Base-by-base conservation (phyloP, 1,140 invertebrate species). In the Glossosoma conforme region DNA sequence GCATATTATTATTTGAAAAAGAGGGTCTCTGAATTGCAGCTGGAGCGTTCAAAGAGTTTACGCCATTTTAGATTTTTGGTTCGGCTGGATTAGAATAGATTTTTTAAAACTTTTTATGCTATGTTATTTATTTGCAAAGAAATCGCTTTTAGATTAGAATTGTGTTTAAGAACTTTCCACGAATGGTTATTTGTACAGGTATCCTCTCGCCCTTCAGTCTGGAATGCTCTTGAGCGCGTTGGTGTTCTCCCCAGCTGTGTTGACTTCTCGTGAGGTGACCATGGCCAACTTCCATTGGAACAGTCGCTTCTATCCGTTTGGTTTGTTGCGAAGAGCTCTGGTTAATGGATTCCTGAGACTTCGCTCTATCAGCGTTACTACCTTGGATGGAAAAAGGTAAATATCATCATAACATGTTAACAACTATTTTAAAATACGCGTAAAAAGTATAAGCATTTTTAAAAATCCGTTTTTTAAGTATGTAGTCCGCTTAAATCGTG, bases 341-440 rank as follows among this genome's bases (percentile, higher is more conserved):
- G 18, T 54, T 2, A 54, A 47, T 37, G 44, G 25, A 17, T 54
- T 42, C 19, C 30, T 54, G 4, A 22, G 44, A 43, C 20, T 54
- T 1, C 40, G 36, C 10, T 42, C 13, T 22, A 47, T 54, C 1
- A 10, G 19, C 14, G n/a, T 54, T 8, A 43, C 37, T 32, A 54
- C 52, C 19, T 28, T 46, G 8, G 52, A 54, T 35, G 37, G 52
- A 43, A 47, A 54, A 54, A 32, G n/a, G 52, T 54, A 47, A 10
- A n/a, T 37, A 8, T 37, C 8, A 9, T 14, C 15, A 6, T 8
- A 9, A 28, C n/a, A 28, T 8, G n/a, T 8, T 28, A 28, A 8
- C 15, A 11, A 13, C 15, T 40, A 40, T 40, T n/a, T n/a, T n/a
- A n/a, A n/a, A n/a, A n/a, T n/a, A n/a, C n/a, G n/a, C n/a, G n/a